Base-by-base conservation (phyloP, 2,113 vertebrate species). In the Columba janthina region DNA sequence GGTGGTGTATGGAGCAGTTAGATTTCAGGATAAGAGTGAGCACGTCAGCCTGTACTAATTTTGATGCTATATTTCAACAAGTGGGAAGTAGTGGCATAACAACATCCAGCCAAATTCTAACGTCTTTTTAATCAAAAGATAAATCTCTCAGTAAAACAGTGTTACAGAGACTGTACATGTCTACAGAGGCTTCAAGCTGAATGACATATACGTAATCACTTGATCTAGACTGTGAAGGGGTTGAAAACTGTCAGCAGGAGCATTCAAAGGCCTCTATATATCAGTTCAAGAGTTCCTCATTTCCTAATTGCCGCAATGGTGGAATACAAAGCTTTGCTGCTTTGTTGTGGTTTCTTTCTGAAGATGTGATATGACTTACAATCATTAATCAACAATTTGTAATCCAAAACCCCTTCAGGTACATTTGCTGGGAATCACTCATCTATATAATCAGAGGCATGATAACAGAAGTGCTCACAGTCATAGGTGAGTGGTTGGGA, bases 341-440 rank as follows among this genome's bases (percentile, higher is more conserved):
- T 95, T 94, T 96, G n/a, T 91, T 96, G 93, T 96, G 94, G 94
- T 90, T 95, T 94, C 75, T 70, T 93, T 93, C 51, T 88, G 75
- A 85, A 91, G 90, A 70, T 0, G 0, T 62, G 74, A 66, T 94
- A 71, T 85, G 85, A 80, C 29, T 93, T 91, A 85, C 5, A 83
- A 62, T 80, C 78, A 56, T 93, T 93, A 91, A 93, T 91, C 64
- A 84, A 74, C 38, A 9, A 80, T 64, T 91, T 83, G 85, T 81
- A 93, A 77, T 95, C 67, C 75, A 76, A 71, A 95, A 95, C 31
- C 62, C 88, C 91, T 90, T 94, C 89, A 91, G 94, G 91, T 97
- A 64, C 48, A 7, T 77, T 85, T 83, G 25, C 34, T 91, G 71
- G 60, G 38, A 88, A 83, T 91, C 64, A 60, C 51, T 95, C 6